Evolutionary conservation across 2,888 invertebrate genomes (phyloP).

Genomic region (Eupithecia centaureata): DNA sequence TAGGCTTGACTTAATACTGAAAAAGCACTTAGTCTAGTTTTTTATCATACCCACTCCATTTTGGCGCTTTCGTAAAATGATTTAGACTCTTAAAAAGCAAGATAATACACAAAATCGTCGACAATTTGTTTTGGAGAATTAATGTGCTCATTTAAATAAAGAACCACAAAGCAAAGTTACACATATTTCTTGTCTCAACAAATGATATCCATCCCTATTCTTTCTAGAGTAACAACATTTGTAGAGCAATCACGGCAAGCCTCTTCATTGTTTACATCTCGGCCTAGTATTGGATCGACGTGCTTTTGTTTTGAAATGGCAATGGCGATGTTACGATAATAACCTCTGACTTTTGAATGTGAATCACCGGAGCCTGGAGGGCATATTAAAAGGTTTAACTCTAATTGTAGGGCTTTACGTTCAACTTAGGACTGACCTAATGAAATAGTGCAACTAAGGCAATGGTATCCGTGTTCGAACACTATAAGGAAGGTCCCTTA

Average conservation of each 20-base stretch:
- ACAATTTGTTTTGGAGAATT: too few relatives aligned
- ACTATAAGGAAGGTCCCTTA: not conserved
- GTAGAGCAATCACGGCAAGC: slow-evolving; percentile 23
- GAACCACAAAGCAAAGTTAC: too few relatives aligned
- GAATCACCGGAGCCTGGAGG: slow-evolving; percentile 16
- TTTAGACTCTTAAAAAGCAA: too few relatives aligned
- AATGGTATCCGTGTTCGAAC: not conserved
- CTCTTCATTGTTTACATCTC: slow-evolving; percentile 33
- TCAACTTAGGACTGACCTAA: not conserved
- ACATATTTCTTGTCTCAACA: too few relatives aligned
- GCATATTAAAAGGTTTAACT: slow-evolving; percentile 26
- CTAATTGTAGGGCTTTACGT: slow-evolving; percentile 7
- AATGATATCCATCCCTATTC: too few relatives aligned
- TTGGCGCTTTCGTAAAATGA: too few relatives aligned
- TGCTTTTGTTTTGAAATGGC: slow-evolving; percentile 35
- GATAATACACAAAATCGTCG: too few relatives aligned
- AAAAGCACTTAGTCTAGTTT: too few relatives aligned
- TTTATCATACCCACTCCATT: too few relatives aligned
- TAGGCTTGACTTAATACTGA: too few relatives aligned
- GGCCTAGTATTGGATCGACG: slow-evolving; percentile 30
- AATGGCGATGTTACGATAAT: slow-evolving; percentile 36
- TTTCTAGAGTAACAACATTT: not conserved
- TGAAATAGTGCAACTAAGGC: not conserved
- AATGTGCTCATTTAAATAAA: too few relatives aligned
- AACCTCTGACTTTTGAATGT: slow-evolving; percentile 35